A percentile compares a stretch with the other conserved stretches of the same genome.
These are phyloP conservation scores for Stenodera caucasica DNA, from an alignment of 2,888 invertebrate genomes.

Conservation along the genomic window DNA sequence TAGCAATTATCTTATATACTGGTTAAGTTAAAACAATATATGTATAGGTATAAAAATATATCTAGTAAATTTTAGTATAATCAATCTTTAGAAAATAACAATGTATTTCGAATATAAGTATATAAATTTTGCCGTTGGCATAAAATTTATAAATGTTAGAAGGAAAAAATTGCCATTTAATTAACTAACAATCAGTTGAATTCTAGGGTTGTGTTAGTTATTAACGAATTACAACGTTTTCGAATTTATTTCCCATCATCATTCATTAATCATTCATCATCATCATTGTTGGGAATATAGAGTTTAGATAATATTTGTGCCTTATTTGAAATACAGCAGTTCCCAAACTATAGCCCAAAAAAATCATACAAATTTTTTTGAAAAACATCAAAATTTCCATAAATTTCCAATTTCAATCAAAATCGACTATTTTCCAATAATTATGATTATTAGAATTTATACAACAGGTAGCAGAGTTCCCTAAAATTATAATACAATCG, in stretches of 20 bases:
- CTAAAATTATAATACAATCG: not conserved
- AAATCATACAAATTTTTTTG: too few relatives aligned
- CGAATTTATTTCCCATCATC: not conserved
- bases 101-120: constrained; percentile 1
- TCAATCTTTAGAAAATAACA: constrained; percentile 7
- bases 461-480: not conserved
- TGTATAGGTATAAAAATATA: not conserved
- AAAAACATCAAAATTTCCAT: too few relatives aligned
- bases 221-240: not conserved
- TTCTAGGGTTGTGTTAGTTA: not conserved
- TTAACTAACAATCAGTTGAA: constrained; percentile 42
- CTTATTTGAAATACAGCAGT: too few relatives aligned
- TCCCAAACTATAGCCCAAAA: too few relatives aligned
- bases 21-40: too few relatives aligned
- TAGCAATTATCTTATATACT: not conserved
- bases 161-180: constrained; percentile 41
- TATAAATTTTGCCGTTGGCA: not conserved
- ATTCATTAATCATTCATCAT: not conserved
- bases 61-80: not conserved
- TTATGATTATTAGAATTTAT: too few relatives aligned
- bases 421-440: too few relatives aligned
- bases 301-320: not conserved
- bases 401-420: too few relatives aligned
- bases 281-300: not conserved
- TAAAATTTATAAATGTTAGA: not conserved